These are phyloP conservation scores for Drosophila littoralis DNA, from an alignment of 1,140 invertebrate genomes.

Conservation along the genomic window DNA sequence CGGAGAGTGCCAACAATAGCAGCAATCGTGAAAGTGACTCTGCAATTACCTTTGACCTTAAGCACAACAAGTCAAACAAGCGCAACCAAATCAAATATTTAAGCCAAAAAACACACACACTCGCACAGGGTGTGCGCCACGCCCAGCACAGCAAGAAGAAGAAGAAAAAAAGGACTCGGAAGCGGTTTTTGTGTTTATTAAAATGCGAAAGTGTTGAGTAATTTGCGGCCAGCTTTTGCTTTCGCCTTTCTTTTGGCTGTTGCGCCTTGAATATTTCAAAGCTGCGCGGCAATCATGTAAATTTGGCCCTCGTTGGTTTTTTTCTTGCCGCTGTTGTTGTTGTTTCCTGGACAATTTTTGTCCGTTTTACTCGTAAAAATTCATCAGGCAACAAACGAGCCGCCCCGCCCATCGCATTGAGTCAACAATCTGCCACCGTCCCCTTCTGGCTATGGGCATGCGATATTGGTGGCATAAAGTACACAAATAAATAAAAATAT, in stretches of 20 bases:
- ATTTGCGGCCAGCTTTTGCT: constrained; percentile 34
- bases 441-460: constrained; percentile 31
- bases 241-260: not conserved
- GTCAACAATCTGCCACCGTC: constrained; percentile 61
- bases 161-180: constrained; percentile 10
- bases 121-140: constrained; percentile 3
- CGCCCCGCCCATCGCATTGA: constrained; percentile 20
- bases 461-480: constrained; percentile 72
- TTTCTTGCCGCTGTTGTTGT: constrained; percentile 1
- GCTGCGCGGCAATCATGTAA: constrained; percentile 45
- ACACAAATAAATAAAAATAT: constrained; percentile 77
- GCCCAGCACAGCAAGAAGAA: constrained; percentile 2
- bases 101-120: constrained; percentile 16
- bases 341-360: constrained; percentile 31
- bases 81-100: constrained; percentile 46
- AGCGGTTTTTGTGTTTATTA: constrained; percentile 41
- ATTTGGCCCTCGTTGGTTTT: constrained; percentile 24
- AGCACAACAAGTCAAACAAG: constrained; percentile 38
- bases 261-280: constrained; percentile 43
- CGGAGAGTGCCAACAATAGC: constrained; percentile 10
- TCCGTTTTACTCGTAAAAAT: constrained; percentile 46
- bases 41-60: constrained; percentile 61
- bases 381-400: constrained; percentile 56
- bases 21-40: constrained; percentile 4
- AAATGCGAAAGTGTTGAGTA: constrained; percentile 55